Evolutionary conservation across 1,140 invertebrate genomes (phyloP), one percentile per base, ranked within the genome.

Genomic region (Bombus huntii): DNA sequence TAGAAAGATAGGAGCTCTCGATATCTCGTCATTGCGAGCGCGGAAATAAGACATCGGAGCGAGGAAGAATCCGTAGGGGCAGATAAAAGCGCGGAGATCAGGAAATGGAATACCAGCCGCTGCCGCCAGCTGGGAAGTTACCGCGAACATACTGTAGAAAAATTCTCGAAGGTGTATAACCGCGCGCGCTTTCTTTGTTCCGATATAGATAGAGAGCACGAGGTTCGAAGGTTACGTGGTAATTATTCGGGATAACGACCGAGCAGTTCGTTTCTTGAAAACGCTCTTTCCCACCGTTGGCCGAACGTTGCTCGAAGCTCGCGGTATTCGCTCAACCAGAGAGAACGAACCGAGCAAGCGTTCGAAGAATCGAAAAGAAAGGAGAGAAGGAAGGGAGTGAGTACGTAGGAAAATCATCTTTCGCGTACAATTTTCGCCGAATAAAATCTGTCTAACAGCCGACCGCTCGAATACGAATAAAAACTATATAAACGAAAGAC

Each of bases 181-280:
- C 75, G 77, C 76, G 81, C 47, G 53, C 13, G 28, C 22, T 39
- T 25, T 92, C 88, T 92, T 92, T 91, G 88, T 89, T 92, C 88
- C 88, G 88, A 91, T 91, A 92, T 72, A 88, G 81, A n/a, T 13
- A 39, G 75, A 88, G 83, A 86, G 77, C 62, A 83, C 73, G 85
- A 87, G 88, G 90, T 92, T 92, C 89, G 90, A 91, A 91, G 83
- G 85, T 92, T 92, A 89, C 73, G 83, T 88, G 87, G 86, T 91
- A 91, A 92, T 92, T 92, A 89, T 92, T 89, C 86, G 81, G 87
- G 86, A 86, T 91, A 91, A 91, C 85, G 86, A 91, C 89, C 84
- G 80, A 72, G 85, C 86, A 84, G 72, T 65, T n/a, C 37, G 28
- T 80, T 80, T 80, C 66, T 80, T n/a, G 78, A 66, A 71, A 68